These are phyloP conservation scores for Prunella himalayana DNA, from an alignment of 2,113 vertebrate species.

Conservation along the genomic window DNA sequence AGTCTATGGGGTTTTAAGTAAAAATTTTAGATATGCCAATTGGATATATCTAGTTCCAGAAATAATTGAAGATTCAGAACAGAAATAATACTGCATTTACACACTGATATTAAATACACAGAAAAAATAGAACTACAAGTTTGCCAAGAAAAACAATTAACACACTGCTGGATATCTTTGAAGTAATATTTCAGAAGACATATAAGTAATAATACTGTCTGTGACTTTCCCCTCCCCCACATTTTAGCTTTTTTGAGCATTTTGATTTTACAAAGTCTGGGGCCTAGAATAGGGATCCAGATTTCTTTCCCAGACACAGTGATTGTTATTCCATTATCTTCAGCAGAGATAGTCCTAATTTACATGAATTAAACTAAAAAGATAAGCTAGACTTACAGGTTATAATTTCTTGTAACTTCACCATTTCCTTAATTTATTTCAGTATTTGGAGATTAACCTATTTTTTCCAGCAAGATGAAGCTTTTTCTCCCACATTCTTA, in stretches of 20 bases:
- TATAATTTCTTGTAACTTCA: not conserved
- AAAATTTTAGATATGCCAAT: not conserved
- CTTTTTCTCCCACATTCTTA: not conserved
- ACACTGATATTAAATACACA: not conserved
- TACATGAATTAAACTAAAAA: not conserved
- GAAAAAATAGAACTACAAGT: not conserved
- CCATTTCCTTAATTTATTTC: not conserved
- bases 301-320: not conserved
- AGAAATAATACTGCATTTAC: not conserved
- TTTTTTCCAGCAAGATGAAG: not conserved
- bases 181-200: not conserved
- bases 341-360: not conserved
- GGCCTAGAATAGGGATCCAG: not conserved
- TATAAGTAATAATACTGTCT: not conserved
- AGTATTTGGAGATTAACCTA: not conserved
- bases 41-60: not conserved
- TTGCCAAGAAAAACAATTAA: not conserved
- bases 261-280: not conserved
- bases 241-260: not conserved
- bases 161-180: not conserved
- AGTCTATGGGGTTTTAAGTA: not conserved
- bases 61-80: not conserved
- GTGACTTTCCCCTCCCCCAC: not conserved
- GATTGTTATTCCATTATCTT: not conserved
- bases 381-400: not conserved